These are phyloP conservation scores for Ariolimax columbianus DNA, from an alignment of 2,888 invertebrate genomes.

Conservation along the genomic window DNA sequence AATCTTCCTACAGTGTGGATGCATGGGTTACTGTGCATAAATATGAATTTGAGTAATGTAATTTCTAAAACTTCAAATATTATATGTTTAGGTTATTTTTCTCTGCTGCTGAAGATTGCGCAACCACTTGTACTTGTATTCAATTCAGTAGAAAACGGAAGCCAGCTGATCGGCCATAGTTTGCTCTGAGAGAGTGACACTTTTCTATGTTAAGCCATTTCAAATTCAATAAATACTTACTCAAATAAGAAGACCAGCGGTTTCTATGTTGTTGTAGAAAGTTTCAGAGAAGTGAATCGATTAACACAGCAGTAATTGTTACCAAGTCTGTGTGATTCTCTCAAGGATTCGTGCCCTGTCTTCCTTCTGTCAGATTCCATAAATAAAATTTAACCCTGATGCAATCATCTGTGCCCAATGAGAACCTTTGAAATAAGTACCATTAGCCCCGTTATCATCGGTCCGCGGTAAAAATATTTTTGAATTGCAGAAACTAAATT, in stretches of 20 bases:
- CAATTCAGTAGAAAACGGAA: no score
- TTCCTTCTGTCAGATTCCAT: not conserved
- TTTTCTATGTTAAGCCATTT: not conserved
- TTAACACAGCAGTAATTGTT: not conserved
- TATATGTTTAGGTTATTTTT: no score
- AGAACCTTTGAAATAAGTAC: not conserved
- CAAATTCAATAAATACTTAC: not conserved
- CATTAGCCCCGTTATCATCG: not conserved
- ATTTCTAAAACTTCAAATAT: no score
- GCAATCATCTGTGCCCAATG: conserved; percentile 24
- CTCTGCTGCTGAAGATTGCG: no score
- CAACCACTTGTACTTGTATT: no score
- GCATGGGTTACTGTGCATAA: no score
- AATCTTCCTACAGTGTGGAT: no score
- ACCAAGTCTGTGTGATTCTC: not conserved
- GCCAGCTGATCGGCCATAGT: no score
- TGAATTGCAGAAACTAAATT: not conserved
- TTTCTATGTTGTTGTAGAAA: not conserved
- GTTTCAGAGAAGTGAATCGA: not conserved
- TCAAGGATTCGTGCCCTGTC: not conserved
- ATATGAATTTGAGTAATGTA: no score
- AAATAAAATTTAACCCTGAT: conserved; percentile 24
- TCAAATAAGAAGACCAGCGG: not conserved
- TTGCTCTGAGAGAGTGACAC: no score
- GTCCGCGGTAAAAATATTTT: not conserved